Evolutionary conservation across 37 sponge, comb jelly and placozoan genomes (phyloP).

Genomic region (Dysidea cf. avara): DNA sequence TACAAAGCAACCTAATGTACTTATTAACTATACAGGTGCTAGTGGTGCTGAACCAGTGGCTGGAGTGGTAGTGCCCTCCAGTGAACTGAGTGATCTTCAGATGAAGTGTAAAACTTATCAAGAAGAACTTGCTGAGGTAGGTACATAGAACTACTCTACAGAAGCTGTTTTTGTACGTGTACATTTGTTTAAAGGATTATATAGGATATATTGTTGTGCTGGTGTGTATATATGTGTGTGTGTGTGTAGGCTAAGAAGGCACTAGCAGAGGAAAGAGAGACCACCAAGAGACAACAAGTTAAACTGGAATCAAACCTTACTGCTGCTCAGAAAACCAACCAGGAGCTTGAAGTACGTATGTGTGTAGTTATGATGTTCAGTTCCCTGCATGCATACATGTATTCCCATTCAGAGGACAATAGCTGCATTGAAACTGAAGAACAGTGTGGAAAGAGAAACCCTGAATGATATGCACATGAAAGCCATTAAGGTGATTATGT

Average conservation of each 20-base stretch:
- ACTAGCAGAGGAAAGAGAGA: constrained; percentile 35
- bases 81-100: no score
- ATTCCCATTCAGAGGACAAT: constrained; percentile 59
- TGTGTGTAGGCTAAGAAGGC: constrained; percentile 1
- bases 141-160: no score
- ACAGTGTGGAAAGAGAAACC: constrained; percentile 64
- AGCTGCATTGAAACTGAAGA: constrained; percentile 68
- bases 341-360: constrained; percentile 52
- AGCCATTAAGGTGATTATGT: constrained; percentile 58
- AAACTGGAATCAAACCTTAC: constrained; percentile 50
- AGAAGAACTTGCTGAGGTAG: no score
- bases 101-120: no score
- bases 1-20: no score
- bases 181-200: background rate
- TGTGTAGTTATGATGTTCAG: no score
- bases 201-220: background rate
- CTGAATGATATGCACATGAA: constrained; percentile 79
- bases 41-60: no score
- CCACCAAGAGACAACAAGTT: constrained; percentile 15
- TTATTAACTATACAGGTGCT: no score
- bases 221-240: no score
- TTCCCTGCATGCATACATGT: background rate
- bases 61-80: no score
- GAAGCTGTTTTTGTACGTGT: no score
- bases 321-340: constrained; percentile 56